phyloP scores from a whole-genome alignment of 2,113 vertebrate genomes.

The Dromiciops gliroides region DNA sequence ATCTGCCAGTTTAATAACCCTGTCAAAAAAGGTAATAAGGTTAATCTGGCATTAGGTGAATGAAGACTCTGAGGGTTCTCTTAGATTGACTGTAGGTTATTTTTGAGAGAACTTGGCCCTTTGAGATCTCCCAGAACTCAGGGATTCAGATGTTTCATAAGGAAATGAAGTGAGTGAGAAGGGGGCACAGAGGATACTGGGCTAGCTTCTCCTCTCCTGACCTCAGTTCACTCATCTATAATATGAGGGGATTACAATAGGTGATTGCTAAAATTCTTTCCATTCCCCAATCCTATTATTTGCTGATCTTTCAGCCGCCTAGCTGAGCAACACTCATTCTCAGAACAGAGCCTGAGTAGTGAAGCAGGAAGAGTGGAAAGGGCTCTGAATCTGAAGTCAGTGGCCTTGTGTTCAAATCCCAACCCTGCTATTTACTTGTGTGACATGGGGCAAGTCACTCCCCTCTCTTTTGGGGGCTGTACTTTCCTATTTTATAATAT shows the following conservation, averaged over 20 bases:
- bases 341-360: background rate
- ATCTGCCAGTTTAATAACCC: background rate
- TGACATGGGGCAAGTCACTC: background rate
- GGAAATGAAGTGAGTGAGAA: background rate
- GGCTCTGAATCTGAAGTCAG: background rate
- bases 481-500: background rate
- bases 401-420: background rate
- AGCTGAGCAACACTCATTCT: background rate
- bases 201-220: background rate
- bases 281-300: background rate
- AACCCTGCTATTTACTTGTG: background rate
- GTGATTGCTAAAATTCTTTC: background rate
- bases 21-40: background rate
- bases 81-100: background rate
- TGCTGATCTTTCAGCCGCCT: background rate
- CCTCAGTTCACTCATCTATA: background rate
- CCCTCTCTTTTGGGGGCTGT: background rate
- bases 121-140: background rate
- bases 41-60: background rate
- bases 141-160: background rate
- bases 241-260: background rate
- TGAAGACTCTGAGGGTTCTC: background rate
- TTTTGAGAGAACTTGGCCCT: rapidly evolving
- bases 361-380: background rate
- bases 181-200: background rate